Percentiles rank a stretch among this genome's conserved stretches.
phyloP scores from a whole-genome alignment of 2,888 invertebrate genomes.

The Labia minor region DNA sequence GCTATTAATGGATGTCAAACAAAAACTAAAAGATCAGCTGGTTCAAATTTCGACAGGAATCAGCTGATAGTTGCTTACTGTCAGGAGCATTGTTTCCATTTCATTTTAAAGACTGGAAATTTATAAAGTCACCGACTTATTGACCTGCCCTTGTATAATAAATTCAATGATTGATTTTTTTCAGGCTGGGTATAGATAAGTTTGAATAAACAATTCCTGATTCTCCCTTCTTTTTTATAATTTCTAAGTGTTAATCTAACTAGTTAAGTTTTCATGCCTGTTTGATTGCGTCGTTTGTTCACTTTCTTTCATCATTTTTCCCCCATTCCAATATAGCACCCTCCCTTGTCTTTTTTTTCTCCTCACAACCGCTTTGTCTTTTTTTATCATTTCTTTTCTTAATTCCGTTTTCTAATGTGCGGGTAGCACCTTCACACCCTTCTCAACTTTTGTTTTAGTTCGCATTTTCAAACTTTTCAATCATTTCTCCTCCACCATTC shows the following conservation, averaged over 20 bases:
- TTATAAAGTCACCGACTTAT: no score
- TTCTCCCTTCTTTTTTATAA: background rate
- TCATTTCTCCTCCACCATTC: background rate
- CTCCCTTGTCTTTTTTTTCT: background rate
- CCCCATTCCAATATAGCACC: background rate
- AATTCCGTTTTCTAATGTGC: conserved; percentile 8
- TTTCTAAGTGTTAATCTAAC: background rate
- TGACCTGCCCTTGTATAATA: no score
- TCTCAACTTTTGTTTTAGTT: conserved; percentile 8
- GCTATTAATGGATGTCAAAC: no score
- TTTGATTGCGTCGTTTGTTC: background rate
- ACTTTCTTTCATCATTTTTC: background rate
- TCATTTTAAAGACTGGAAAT: no score
- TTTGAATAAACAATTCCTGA: no score
- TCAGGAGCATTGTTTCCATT: no score
- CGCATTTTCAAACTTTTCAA: conserved; percentile 13
- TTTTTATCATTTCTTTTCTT: conserved; percentile 9
- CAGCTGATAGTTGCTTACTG: no score
- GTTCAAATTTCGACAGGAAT: no score
- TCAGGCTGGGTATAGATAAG: no score
- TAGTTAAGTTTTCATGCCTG: conserved; percentile 8
- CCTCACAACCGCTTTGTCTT: background rate
- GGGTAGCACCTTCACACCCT: background rate
- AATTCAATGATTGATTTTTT: no score
- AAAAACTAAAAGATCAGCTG: no score